A percentile compares a stretch with the other conserved stretches of the same genome.
Evolutionary conservation across 2,797 vertebrate genomes (phyloP).

Genomic region (Acanthis flammea): DNA sequence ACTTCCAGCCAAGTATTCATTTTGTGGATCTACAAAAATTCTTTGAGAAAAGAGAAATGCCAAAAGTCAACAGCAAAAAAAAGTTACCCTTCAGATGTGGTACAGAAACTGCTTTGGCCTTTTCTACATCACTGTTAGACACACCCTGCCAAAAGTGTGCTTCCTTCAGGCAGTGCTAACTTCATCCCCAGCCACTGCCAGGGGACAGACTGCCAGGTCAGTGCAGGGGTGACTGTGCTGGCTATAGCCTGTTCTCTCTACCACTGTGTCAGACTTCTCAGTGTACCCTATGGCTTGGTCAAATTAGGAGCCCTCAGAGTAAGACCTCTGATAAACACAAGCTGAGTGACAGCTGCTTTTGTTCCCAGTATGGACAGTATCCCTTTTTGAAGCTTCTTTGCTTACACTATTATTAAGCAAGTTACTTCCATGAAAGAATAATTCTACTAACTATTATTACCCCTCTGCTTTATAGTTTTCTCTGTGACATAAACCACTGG

Average conservation of each 20-base stretch:
- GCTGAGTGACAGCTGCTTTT: neutral
- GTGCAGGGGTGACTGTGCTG: neutral
- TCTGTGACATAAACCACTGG: neutral
- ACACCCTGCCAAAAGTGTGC: neutral
- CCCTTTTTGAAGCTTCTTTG: neutral
- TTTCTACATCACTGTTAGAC: neutral
- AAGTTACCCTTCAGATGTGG: neutral
- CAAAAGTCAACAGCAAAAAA: neutral
- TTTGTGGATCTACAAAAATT: neutral
- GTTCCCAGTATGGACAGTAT: neutral
- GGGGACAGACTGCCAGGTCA: neutral
- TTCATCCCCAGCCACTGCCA: neutral
- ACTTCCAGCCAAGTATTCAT: neutral
- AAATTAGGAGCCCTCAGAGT: neutral
- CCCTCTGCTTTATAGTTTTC: neutral
- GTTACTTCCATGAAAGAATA: neutral
- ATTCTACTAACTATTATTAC: neutral
- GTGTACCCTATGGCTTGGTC: neutral
- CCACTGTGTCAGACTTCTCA: neutral
- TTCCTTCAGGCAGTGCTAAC: neutral
- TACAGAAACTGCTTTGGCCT: neutral
- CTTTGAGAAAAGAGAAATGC: neutral
- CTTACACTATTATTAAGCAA: neutral
- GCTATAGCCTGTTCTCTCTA: neutral
- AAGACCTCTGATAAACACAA: neutral